Evolutionary conservation across 1,140 invertebrate genomes (phyloP).

Genomic region (Drosophila bifasciata): DNA sequence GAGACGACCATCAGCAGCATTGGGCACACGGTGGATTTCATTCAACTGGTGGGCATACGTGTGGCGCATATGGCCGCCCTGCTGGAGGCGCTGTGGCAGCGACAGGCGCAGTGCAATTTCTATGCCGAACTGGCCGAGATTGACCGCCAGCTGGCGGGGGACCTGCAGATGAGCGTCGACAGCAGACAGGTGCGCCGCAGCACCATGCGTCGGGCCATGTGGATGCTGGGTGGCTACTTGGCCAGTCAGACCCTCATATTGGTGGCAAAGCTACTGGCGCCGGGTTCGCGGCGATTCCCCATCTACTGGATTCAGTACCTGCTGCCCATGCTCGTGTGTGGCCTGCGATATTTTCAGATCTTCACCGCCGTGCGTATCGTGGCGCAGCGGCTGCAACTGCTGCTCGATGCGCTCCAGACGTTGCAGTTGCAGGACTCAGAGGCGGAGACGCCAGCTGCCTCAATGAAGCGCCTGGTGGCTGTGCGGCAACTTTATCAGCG

Average conservation of each 20-base stretch:
- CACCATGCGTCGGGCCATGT: conserved; percentile 22
- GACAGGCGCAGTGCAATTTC: conserved; percentile 43
- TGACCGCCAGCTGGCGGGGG: conserved; percentile 54
- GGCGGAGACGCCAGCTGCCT: conserved; percentile 3
- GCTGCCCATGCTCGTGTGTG: conserved; percentile 67
- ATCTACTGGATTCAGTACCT: conserved; percentile 73
- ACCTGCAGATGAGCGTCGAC: conserved; percentile 50
- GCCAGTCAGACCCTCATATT: conserved; percentile 64
- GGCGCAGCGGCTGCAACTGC: conserved; percentile 52
- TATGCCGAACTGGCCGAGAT: conserved; percentile 59
- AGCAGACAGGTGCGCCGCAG: conserved; percentile 35
- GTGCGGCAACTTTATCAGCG: conserved; percentile 69
- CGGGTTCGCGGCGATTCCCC: conserved; percentile 27
- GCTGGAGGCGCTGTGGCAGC: conserved; percentile 60
- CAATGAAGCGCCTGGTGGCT: conserved; percentile 52
- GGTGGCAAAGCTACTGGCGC: conserved; percentile 42
- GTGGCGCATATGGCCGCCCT: conserved; percentile 62
- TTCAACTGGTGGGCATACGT: conserved; percentile 76
- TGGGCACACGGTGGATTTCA: conserved; percentile 73
- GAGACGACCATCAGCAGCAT: conserved; percentile 44
- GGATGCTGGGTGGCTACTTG: conserved; percentile 59
- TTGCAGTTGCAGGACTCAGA: conserved; percentile 35
- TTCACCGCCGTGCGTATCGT: conserved; percentile 61
- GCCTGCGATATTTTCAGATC: conserved; percentile 76
- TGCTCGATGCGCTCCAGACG: conserved; percentile 41